Base-by-base conservation (phyloP, 2,888 invertebrate genomes). In the Gastrophysa polygoni region DNA sequence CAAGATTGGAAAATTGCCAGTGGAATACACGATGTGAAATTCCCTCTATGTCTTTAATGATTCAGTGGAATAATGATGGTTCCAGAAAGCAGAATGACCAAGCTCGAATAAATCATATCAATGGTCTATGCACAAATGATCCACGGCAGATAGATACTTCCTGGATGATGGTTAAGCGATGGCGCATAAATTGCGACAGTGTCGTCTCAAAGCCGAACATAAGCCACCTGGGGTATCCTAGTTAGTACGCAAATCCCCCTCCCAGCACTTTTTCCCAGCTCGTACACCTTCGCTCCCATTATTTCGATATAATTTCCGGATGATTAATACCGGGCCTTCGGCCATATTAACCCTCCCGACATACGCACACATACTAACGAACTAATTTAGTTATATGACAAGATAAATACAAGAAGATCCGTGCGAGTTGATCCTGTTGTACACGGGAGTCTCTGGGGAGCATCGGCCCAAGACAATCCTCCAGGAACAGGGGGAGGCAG, bases 301-400 rank as follows among this genome's bases (percentile, higher is more conserved):
- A 65, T 67, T 65, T 60, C 65, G 65, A 69, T 60, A 64, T 67
- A 69, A 69, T 67, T 69, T 69, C 49, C 48, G 63, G 55, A 63
- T 69, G 67, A 67, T 67, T 69, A 67, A 69, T 69, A 63, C 61
- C 63, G 43, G 44, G 65, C 69, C 66, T 61, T 61, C 61, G 69
- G 69, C 67, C 67, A 67, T 64, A 66, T 64, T 66, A 69, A 62
- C 65, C 65, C 66, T 28, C 67, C 63, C 65, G 61, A 54, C 65
- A 63, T 54, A 57, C 61, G 50, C 65, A 68, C 70, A 72, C 72
- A 73, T 73, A 74, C 71, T 74, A 73, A 74, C 71, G 73, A 72
- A 73, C 67, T 80, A 79, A 80, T 80, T 80, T 80, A 78, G 79
- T 80, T 80, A 79, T 80, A 80, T 80, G 80, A 80, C 80, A 80